phyloP scores from a whole-genome alignment of 1,140 invertebrate species.

The Venturia canescens region DNA sequence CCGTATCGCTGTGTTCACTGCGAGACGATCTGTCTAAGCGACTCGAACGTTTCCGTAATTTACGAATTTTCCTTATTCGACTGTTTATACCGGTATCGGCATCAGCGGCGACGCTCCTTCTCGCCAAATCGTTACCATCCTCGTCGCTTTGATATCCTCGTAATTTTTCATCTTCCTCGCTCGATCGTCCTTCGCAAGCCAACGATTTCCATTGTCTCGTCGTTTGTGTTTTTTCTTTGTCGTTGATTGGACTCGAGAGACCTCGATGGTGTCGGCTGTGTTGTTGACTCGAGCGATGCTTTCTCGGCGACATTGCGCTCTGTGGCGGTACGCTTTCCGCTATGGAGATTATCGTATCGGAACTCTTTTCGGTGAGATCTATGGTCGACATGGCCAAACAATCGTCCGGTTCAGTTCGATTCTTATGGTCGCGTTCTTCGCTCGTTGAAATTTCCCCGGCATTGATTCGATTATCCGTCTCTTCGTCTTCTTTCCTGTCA shows the following conservation, averaged over 20 bases:
- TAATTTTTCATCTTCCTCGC: conserved; percentile 8
- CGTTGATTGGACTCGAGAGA: conserved; percentile 27
- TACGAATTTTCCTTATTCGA: conserved; percentile 5
- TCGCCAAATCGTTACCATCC: conserved; percentile 38
- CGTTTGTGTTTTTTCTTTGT: conserved; percentile 28
- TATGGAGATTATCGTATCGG: conserved; percentile 50
- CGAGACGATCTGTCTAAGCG: background rate
- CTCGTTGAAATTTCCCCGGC: background rate
- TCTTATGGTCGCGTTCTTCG: conserved; percentile 38
- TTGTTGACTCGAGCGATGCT: too few species aligned
- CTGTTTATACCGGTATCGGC: background rate
- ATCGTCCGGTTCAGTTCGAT: background rate
- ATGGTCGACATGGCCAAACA: conserved; percentile 34
- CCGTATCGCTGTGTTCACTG: conserved; percentile 10
- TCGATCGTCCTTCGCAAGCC: conserved; percentile 9
- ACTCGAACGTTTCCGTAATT: conserved; percentile 31
- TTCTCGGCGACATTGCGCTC: conserved; percentile 44
- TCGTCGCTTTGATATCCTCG: conserved; percentile 22
- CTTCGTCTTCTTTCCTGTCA: conserved; percentile 36
- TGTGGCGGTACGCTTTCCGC: conserved; percentile 29
- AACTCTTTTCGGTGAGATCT: conserved; percentile 52
- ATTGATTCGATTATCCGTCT: background rate
- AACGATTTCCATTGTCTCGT: conserved; percentile 37
- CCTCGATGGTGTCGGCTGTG: too few species aligned
- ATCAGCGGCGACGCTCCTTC: too few species aligned